Evolutionary conservation across 2,888 invertebrate genomes (phyloP).

Genomic region (Melitaea athalia): DNA sequence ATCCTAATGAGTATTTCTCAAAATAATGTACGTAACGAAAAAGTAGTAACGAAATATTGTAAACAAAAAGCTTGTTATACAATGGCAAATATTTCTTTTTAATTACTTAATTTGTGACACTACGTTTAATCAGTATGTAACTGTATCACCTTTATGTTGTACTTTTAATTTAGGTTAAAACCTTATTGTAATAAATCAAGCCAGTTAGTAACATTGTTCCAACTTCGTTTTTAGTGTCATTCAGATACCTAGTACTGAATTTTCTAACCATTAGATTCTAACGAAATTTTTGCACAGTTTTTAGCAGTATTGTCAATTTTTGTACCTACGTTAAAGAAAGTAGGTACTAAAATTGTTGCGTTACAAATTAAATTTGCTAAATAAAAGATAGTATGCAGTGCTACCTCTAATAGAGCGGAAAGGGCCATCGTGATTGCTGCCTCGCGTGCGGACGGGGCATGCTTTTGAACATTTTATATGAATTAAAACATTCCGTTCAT

Average conservation of each 20-base stretch:
- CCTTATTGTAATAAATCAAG: background rate
- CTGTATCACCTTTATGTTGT: too few species aligned
- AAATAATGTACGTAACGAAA: too few species aligned
- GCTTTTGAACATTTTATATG: slow-evolving; percentile 11
- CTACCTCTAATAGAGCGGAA: slow-evolving; percentile 12
- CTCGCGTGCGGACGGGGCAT: slow-evolving; percentile 23
- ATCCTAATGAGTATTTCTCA: too few species aligned
- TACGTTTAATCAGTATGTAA: too few species aligned
- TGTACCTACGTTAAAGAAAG: too few species aligned
- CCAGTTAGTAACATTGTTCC: background rate
- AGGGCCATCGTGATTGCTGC: slow-evolving; percentile 21
- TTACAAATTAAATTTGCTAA: background rate
- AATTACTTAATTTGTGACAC: too few species aligned
- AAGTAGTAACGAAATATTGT: too few species aligned
- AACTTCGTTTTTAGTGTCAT: background rate
- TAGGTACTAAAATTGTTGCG: background rate
- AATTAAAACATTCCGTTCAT: slow-evolving; percentile 24
- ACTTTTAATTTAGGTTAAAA: slow-evolving; percentile 1
- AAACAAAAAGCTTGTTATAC: too few species aligned
- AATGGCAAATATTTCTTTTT: too few species aligned
- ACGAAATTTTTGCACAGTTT: background rate
- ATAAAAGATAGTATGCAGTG: slow-evolving; percentile 1
- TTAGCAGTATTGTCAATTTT: too few species aligned
- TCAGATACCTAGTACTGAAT: background rate
- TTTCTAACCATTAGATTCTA: background rate